Evolutionary conservation across 2,797 vertebrate species (phyloP).

Genomic region (Tachyglossus aculeatus): DNA sequence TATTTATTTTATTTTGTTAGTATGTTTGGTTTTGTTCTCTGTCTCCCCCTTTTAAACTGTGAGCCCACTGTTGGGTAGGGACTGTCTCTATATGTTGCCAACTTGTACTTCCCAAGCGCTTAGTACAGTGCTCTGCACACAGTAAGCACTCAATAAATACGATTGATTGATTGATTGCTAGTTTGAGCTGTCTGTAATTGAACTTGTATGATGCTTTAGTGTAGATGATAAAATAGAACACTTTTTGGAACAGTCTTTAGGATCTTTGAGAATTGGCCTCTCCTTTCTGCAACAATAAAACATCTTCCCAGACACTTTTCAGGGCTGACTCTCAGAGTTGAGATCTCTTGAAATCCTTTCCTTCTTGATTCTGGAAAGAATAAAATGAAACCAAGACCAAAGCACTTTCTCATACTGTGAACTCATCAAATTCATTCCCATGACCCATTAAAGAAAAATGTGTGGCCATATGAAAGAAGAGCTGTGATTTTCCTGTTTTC

Average conservation of each 20-base stretch:
- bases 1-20: no score
- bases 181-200: conserved; percentile 7
- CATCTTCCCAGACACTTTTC: neutral
- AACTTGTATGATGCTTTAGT: neutral
- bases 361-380: neutral
- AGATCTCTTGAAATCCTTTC: neutral
- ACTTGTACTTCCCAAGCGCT: no score
- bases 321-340: neutral
- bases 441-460: conserved; percentile 30
- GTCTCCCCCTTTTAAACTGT: no score
- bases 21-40: no score
- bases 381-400: neutral
- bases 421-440: neutral
- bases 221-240: neutral
- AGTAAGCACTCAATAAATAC: no score
- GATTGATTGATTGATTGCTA: no score
- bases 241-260: neutral
- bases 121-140: no score
- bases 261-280: neutral
- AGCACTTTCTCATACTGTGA: no score
- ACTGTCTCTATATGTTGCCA: no score
- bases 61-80: no score
- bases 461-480: neutral
- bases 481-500: neutral
- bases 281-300: conserved; percentile 8